Base-by-base conservation (phyloP, 2,888 invertebrate genomes). In the Phortica okadai region DNA sequence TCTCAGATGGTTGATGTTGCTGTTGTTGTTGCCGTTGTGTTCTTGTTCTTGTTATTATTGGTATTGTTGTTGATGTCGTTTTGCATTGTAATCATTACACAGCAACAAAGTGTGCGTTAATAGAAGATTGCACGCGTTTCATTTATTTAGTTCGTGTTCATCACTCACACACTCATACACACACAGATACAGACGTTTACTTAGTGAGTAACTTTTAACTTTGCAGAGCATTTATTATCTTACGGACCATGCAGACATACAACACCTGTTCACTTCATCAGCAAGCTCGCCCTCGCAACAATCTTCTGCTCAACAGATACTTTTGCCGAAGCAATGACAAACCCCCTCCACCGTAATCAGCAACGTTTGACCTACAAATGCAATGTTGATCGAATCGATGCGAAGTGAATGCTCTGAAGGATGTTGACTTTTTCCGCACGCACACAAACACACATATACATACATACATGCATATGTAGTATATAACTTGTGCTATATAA, bases 371-470 rank as follows among this genome's bases (percentile, higher is more conserved):
- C 66, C 41, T n/a, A 66, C 41, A 66, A 41, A 66, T 14, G 66
- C 33, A 41, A 41, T 66, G 33, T 10, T 42, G 10, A 70, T 69
- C 59, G 25, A 67, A 21, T 7, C 44, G 59, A 6, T 59, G 42
- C 25, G 42, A 73, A 59, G 86, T 87, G 88, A 89, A 88, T 88
- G 87, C 86, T 84, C 86, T 85, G 82, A 85, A 89, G 89, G 88
- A 88, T 89, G 89, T 89, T 89, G 89, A 89, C 89, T 87, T 82
- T 80, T 80, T 79, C 79, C 77, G 78, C 76, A 33, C 54, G 14
- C 33, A 16, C 25, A 14, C 58, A 10, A 45, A 69, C 44, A 73
- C n/a, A 64, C 16, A 67, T 77, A 78, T 75, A 76, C 74, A 73
- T 16, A 73, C 33, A 58, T 50, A 50, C 54, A 58, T 50, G 44